Base-by-base conservation (phyloP, 2,888 invertebrate genomes). In the Steinernema scapterisci region DNA sequence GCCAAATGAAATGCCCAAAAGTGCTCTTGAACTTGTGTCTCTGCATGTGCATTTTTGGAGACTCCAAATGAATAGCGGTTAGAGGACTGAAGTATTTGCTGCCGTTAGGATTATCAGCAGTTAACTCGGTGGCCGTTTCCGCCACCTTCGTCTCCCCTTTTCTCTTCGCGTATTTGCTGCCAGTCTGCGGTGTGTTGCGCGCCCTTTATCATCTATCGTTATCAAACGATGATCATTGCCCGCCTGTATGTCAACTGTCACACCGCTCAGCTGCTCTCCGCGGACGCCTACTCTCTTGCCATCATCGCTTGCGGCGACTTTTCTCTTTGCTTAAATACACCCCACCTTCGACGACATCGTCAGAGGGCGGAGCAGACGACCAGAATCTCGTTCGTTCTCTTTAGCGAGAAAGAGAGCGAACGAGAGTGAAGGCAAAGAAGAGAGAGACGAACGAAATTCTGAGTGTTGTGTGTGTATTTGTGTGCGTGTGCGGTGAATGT, bases 401-500 rank as follows among this genome's bases (percentile, higher is more conserved):
- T 54, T 25, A 54, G 63, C 38, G 31, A 63, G 63, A 63, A 63
- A 63, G 63, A 63, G 63, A 63, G 63, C 63, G 63, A 13, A n/a
- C 63, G 63, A 63, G 63, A 63, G 63, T 27, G 63, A 63, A 63
- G 7, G 31, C 63, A 31, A 63, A 63, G 25, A 63, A 31, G 63
- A 63, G 52, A 52, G 63, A 63, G 63, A 63, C 63, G 63, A 23
- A 13, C 63, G 63, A 63, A 63, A 31, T 63, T 63, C 63, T 54
- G 54, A 54, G 63, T 63, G 63, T 63, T 25, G 23, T 63, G 63
- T 63, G 38, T 63, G 52, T 19, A 52, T 52, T 23, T 52, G 63
- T 63, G 38, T 63, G 63, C 63, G 63, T 63, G 63, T 63, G 63
- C 63, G 63, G 63, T 63, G 63, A 63, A 31, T 63, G 63, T 63